These are phyloP conservation scores for Drosophila parthenogenetica DNA, from an alignment of 2,888 invertebrate genomes.

Conservation along the genomic window DNA sequence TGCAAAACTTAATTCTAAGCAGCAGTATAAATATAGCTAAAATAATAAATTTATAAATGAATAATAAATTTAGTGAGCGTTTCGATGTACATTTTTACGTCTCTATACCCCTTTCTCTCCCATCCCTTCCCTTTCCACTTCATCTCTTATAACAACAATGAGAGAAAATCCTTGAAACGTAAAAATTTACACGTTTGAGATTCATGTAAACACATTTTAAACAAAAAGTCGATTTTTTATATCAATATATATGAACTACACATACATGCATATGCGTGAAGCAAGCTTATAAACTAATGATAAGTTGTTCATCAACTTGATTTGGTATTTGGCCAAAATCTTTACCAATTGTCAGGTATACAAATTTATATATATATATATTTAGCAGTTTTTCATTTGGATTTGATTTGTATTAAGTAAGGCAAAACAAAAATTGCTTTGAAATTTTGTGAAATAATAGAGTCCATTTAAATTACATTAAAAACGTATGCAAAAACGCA, in stretches of 20 bases:
- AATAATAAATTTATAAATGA: constrained; percentile 80
- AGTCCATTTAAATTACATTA: constrained; percentile 47
- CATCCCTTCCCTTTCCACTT: not conserved
- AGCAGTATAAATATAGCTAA: constrained; percentile 75
- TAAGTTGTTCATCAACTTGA: constrained; percentile 58
- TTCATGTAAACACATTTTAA: constrained; percentile 49
- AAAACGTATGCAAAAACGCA: constrained; percentile 34
- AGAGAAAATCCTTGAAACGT: constrained; percentile 9
- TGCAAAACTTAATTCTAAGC: constrained; percentile 73
- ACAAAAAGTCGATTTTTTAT: constrained; percentile 44
- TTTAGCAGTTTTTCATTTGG: constrained; percentile 35
- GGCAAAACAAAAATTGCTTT: constrained; percentile 23
- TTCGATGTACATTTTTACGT: constrained; percentile 73
- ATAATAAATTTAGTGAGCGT: constrained; percentile 73
- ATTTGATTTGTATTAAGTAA: constrained; percentile 58
- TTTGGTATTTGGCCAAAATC: constrained; percentile 30
- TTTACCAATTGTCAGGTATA: constrained; percentile 17
- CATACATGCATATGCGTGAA: constrained; percentile 18
- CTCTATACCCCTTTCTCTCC: constrained; percentile 18
- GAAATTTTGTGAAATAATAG: constrained; percentile 32
- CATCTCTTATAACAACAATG: constrained; percentile 1
- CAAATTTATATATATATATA: constrained; percentile 9
- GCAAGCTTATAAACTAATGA: constrained; percentile 42
- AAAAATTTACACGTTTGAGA: constrained; percentile 36
- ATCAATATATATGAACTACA: constrained; percentile 13